Evolutionary conservation across 2,888 invertebrate genomes (phyloP), one percentile per base, ranked within the genome.

Genomic region (Drosophila barbarae): DNA sequence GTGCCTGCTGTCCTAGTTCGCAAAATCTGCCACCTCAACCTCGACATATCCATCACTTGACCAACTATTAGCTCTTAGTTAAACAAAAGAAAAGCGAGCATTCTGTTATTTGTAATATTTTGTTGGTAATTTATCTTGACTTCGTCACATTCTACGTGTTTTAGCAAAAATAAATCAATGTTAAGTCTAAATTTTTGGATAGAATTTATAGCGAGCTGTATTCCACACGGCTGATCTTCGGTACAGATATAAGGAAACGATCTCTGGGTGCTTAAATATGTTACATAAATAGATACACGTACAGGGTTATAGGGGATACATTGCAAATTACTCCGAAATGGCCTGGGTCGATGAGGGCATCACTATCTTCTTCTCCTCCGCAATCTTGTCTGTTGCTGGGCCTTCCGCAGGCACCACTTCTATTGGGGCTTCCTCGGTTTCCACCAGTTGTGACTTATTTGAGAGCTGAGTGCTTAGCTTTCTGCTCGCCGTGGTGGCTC

Each of bases 1-100:
- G 70, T 89, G 89, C 61, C 84, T 80, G 26, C 74, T 89, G 4
- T 90, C 89, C 53, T 89, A 89, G 85, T 80, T 53, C 7, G 6
- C 42, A 39, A 15, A 12, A 2, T 21, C 1, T 23, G 8, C 18
- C 39, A 13, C 23, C 65, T 35, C 53, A 56, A 42, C 15, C n/a
- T 10, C 15, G 0, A 67, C 69, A 76, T 76, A 77, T 77, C 63
- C 54, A 52, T 5, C 50, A 66, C 56, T 63, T 82, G 79, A 80
- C 79, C 83, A 80, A 57, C 52, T 52, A 34, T 49, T 69, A 63
- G 50, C 38, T 59, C 46, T 67, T 79, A 77, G 55, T 74, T 66
- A 61, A 71, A 21, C 41, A 56, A 47, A 57, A 30, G 23, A 55
- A 12, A n/a, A 23, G 12, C 12, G 21, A 39, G 13, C 56, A 60